Evolutionary conservation across 2,113 vertebrate genomes (phyloP).

Genomic region (Recurvirostra avosetta): DNA sequence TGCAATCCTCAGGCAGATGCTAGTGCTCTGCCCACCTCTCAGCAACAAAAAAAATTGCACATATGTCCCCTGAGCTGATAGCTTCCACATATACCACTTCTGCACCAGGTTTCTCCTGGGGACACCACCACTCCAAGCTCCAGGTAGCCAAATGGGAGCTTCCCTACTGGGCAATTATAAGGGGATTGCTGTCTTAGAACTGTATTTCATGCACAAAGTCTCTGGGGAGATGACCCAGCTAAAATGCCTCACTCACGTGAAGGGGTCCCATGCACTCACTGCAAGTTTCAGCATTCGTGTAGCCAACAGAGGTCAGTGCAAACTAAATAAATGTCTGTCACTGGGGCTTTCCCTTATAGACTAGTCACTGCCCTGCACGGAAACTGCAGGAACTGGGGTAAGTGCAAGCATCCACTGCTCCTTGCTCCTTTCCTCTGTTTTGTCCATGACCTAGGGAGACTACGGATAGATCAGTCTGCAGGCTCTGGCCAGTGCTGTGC

Average conservation of each 20-base stretch:
- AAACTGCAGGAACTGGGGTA: not conserved
- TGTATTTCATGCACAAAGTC: not conserved
- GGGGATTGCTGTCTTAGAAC: not conserved
- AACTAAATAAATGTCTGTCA: conserved; percentile 14
- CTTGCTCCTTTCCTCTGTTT: not conserved
- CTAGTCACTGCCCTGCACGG: not conserved
- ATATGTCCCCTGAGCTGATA: not conserved
- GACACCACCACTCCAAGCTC: not conserved
- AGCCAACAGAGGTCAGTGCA: conserved; percentile 42
- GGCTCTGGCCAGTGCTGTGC: not conserved
- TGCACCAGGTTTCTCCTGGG: not conserved
- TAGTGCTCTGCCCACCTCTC: not conserved
- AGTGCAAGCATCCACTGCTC: not conserved
- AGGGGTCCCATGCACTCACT: not conserved
- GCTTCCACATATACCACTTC: not conserved
- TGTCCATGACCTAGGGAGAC: not conserved
- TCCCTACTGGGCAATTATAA: not conserved
- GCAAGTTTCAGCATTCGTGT: not conserved
- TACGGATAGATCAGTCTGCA: not conserved
- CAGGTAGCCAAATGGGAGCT: not conserved
- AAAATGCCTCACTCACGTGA: not conserved
- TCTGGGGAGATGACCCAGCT: not conserved
- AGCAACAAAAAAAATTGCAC: not conserved
- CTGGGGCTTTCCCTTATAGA: not conserved
- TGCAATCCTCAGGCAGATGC: not conserved